Evolutionary conservation across 2,797 vertebrate genomes (phyloP), one percentile per base, ranked within the genome.

Genomic region (Pangasius krempfi): DNA sequence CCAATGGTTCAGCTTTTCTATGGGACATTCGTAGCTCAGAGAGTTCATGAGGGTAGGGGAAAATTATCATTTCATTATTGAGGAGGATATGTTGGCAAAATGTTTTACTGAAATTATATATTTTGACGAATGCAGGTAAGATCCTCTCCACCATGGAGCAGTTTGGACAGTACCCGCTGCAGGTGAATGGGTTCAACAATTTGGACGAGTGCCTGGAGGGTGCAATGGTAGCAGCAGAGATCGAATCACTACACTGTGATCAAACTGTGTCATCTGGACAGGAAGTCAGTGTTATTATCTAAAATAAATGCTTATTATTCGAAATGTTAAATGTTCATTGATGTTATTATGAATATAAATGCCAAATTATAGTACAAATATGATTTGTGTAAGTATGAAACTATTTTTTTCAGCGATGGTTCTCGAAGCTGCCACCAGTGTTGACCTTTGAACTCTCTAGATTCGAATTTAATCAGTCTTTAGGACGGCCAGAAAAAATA

Each of bases 1-100:
- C 98, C 99, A 27, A 98, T 99, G 99, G 98, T 99, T 10, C 98
- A 97, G 91, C 97, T 99, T 8, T 99, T 99, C 94, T 99, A 99
- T 0, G 98, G 98, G 25, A 99, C 97, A 88, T 99, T 97, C 94
- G 95, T 99, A 88, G 98, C 97, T 0, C 97, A 99, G 93, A 97
- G 98, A 79, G 94, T 95, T 93, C 96, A 97, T 0, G 97, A 98
- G 91, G 98, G 98, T 99, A 95, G 89, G 93, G 64, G 30, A 80
- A 54, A 62, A 64, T 44, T 62, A 62, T 37, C 3, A n/a, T 47
- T 64, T 62, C 22, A 52, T 60, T 80, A 70, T 14, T 84, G 7
- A 25, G 0, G 33, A 64, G 0, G 25, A 76, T 91, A 86, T 56
- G 44, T 40, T 68, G 33, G 50, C 64, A 60, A 50, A 14, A 85